Evolutionary conservation across 1,140 invertebrate genomes (phyloP).

Genomic region (Drosophila prosaltans): DNA sequence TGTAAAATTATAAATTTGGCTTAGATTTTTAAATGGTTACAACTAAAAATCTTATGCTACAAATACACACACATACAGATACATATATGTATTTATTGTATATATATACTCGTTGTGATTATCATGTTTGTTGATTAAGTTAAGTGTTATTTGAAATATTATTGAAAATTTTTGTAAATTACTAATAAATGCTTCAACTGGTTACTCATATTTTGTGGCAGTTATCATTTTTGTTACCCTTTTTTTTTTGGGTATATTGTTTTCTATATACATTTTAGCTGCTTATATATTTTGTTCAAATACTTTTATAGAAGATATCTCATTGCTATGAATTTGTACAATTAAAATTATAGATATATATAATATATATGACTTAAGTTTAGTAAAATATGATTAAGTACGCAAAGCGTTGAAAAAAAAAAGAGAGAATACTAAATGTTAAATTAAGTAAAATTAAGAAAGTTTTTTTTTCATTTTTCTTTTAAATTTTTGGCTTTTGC

Average conservation of each 20-base stretch:
- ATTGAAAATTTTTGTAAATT: constrained; percentile 34
- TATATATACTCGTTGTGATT: constrained; percentile 54
- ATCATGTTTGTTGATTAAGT: constrained; percentile 26
- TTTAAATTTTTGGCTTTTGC: constrained; percentile 24
- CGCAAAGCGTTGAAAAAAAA: constrained; percentile 53
- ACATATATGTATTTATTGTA: neutral
- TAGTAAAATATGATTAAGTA: constrained; percentile 44
- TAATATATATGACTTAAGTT: neutral
- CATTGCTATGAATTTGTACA: constrained; percentile 13
- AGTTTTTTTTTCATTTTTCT: neutral
- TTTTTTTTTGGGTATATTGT: constrained; percentile 29
- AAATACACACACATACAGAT: neutral
- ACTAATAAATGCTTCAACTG: constrained; percentile 77
- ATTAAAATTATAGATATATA: constrained; percentile 29
- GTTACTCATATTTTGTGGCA: constrained; percentile 56
- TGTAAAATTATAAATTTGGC: constrained; percentile 59
- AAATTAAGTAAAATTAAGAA: constrained; percentile 15
- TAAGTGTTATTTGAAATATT: constrained; percentile 27
- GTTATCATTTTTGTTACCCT: constrained; percentile 56
- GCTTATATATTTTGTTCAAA: constrained; percentile 46
- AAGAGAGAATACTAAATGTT: constrained; percentile 22
- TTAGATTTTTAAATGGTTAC: constrained; percentile 36
- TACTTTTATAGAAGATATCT: constrained; percentile 67
- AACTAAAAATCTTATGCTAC: neutral
- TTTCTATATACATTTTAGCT: constrained; percentile 71